Evolutionary conservation across 2,888 invertebrate genomes (phyloP).

Genomic region (Auanema freiburgensis): DNA sequence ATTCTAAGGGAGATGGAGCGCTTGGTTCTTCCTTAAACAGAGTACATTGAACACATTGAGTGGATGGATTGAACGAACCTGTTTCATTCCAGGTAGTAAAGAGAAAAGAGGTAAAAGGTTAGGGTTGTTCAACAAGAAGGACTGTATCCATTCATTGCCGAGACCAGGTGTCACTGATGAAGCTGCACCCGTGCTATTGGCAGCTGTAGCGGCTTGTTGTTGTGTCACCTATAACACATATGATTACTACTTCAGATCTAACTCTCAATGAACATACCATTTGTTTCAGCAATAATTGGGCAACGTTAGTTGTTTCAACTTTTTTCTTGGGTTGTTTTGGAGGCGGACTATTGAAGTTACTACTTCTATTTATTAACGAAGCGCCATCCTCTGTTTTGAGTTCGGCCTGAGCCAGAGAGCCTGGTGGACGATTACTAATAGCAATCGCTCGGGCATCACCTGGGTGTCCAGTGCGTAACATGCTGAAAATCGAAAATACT

Average conservation of each 20-base stretch:
- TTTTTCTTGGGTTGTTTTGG: constrained; percentile 1
- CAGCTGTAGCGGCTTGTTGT: background rate
- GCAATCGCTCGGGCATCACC: constrained; percentile 38
- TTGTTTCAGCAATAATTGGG: background rate
- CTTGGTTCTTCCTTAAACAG: constrained; percentile 19
- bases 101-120: constrained; percentile 16
- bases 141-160: constrained; percentile 8
- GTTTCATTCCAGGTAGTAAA: constrained; percentile 7
- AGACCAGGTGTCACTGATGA: background rate
- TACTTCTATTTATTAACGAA: no score
- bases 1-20: constrained; percentile 13
- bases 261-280: background rate
- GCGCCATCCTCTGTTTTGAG: constrained; percentile 16
- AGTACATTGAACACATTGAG: background rate
- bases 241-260: background rate
- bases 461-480: constrained; percentile 37
- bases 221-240: background rate
- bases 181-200: background rate
- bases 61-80: constrained; percentile 7
- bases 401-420: constrained; percentile 41
- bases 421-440: constrained; percentile 34
- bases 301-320: background rate
- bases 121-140: constrained; percentile 26
- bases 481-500: constrained; percentile 18
- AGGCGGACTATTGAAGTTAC: background rate